Evolutionary conservation across 2,113 vertebrate species (phyloP), one percentile per base, ranked within the genome.

Genomic region (Chrysemys picta): DNA sequence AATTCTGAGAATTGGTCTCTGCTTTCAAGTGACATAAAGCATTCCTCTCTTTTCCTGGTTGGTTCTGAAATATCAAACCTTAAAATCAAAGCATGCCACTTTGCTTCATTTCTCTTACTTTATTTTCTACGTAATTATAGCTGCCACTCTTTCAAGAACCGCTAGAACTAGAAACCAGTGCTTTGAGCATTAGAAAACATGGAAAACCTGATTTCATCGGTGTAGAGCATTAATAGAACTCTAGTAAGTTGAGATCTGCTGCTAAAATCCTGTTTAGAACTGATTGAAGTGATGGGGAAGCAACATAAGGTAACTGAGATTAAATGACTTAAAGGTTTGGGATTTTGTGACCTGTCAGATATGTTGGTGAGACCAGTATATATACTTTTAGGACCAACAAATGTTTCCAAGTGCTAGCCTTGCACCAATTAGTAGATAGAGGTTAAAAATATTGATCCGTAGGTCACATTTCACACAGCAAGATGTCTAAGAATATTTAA

Each of bases 251-350:
- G 91, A 88, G 80, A 7, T 81, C 50, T 59, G 82, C 84, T 52
- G 5, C 29, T 3, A 11, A 59, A 8, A 1, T 2, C 62, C 47
- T 8, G 0, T 80, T 80, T 21, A 82, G 86, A 25, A 53, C 19
- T 5, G 88, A 21, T 31, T 2, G 52, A 47, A 88, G 1, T 8
- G 9, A 5, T 5, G 25, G 84, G 82, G 54, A 65, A 6, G 12
- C 13, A 1, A 78, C 25, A 38, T 2, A 29, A 54, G 8, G 54
- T 45, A 4, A 47, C 1, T 0, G 1, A 49, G 27, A 19, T 45
- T 4, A 22, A 52, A 27, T 79, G 89, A 4, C 42, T 38, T 16
- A 0, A 10, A 78, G 25, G 24, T 78, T 47, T 78, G 25, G 45
- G 45, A 27, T 78, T 25, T 78, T 14, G 12, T 78, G 75, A 29